Percentiles rank a stretch among this genome's conserved stretches.
Conservation (phyloP, 2,113 vertebrate species). For the Sapajus apella region DNA sequence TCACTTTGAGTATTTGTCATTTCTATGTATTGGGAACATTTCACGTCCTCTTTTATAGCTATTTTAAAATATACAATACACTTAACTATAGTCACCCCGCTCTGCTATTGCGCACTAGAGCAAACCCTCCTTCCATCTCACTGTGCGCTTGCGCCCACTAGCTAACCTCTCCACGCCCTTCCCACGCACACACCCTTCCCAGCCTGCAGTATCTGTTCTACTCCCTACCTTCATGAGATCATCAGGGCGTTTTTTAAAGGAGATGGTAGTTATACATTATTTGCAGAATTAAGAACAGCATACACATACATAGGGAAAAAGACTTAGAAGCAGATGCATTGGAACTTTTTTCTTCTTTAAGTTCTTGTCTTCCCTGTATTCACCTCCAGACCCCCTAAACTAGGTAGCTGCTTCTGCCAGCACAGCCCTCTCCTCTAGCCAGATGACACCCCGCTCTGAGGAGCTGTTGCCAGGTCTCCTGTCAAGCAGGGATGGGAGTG, state of each 20-base stretch:
- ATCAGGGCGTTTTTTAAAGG: not conserved
- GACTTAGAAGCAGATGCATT: not conserved
- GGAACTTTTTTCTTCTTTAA: not conserved
- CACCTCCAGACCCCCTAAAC: not conserved
- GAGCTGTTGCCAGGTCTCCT: accelerated
- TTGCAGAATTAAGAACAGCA: not conserved
- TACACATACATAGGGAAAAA: too few relatives aligned
- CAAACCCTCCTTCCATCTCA: not conserved
- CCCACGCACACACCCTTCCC: not conserved
- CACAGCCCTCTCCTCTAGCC: not conserved
- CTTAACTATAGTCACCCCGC: not conserved
- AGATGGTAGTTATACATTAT: not conserved
- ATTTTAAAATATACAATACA: not conserved
- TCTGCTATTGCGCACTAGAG: not conserved
- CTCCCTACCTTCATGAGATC: not conserved
- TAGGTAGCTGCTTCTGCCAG: not conserved
- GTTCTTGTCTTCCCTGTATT: not conserved
- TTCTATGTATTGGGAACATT: not conserved
- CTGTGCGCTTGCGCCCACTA: not conserved
- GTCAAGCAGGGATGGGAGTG: accelerated
- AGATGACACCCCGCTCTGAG: not conserved
- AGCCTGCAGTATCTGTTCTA: not conserved
- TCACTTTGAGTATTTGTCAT: not conserved
- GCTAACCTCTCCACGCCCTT: not conserved
- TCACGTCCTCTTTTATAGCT: not conserved